Evolutionary conservation across 2,888 invertebrate genomes (phyloP).

Genomic region (Nemotelus pantherinus): DNA sequence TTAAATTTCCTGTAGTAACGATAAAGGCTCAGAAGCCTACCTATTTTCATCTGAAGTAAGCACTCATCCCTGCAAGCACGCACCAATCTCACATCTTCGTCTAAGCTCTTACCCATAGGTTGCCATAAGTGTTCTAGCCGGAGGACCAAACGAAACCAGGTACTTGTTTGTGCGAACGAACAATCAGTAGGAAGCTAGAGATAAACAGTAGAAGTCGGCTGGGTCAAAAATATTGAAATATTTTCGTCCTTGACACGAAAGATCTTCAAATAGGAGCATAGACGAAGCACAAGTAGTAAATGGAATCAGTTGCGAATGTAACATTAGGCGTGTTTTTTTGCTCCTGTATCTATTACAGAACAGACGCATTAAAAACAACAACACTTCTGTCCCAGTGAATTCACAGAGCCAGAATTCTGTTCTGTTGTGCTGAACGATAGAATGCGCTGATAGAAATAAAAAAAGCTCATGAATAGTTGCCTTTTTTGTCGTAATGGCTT

Average conservation of each 20-base stretch:
- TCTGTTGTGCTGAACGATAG: too few species aligned
- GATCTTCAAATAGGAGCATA: not conserved
- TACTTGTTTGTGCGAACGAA: not conserved
- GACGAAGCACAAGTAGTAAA: not conserved
- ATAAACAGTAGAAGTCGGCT: constrained; percentile 4
- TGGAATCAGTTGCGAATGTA: not conserved
- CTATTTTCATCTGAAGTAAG: not conserved
- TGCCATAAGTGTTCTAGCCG: not conserved
- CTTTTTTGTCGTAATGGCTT: too few species aligned
- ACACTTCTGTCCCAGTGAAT: too few species aligned
- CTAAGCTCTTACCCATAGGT: too few species aligned
- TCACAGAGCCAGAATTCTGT: too few species aligned
- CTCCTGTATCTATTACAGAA: too few species aligned
- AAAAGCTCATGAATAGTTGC: too few species aligned
- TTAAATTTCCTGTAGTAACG: not conserved
- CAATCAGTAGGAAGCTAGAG: not conserved
- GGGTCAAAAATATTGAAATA: constrained; percentile 17
- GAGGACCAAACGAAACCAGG: not conserved
- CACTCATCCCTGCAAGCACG: not conserved
- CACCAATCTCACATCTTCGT: too few species aligned
- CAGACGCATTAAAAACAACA: too few species aligned
- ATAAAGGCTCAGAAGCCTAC: not conserved
- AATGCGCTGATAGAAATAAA: too few species aligned
- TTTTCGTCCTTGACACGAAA: not conserved
- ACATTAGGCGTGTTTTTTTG: not conserved